Evolutionary conservation across 37 sponge, comb jelly and placozoan species (phyloP), one percentile per base, ranked within the genome.

Genomic region (Ephydatia muelleri): DNA sequence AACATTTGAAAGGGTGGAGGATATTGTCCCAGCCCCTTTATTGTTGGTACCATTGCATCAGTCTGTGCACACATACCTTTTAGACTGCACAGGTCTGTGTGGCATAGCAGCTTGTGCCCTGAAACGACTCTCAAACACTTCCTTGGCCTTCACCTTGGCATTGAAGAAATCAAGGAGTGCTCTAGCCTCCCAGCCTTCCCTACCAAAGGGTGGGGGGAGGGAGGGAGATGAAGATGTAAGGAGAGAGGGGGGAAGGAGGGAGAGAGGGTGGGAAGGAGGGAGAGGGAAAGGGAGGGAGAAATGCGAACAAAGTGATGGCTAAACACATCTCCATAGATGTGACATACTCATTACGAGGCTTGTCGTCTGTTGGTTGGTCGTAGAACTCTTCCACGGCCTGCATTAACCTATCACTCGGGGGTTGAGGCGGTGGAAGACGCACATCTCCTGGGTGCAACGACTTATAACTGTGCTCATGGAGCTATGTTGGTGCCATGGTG

Each of bases 351-450:
- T 91, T 91, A 26, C 89, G 77, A 66, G 89, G 89, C 26, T 83
- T 89, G 22, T 84, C 84, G 29, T 89, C 88, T 13, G 84, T 38
- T 1, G 89, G 73, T 32, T 82, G 83, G 33, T 70, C 22, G 80
- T 99, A 99, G 69, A 97, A 99, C 85, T 87, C 92, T 40, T 99
- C 99, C 38, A 99, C 94, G 13, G 99, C 97, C 30, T 80, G 40
- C 33, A 99, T 81, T 28, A 99, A 89, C n/a, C 90, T 72, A 43
- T 97, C 80, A 31, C 89, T 93, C 34, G 99, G 99, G 8, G 96
- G 97, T 31, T 89, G 89, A 5, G 99, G 97, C 31, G 84, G 89
- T 36, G 99, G 99, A 32, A 99, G 91, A 3, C 83, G 80, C 19
- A 95, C 79, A 37, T 69, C 79, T 8, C 33, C 36, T 23, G 97